phyloP scores from a whole-genome alignment of 1,140 invertebrate species.

The Dendroctonus valens region DNA sequence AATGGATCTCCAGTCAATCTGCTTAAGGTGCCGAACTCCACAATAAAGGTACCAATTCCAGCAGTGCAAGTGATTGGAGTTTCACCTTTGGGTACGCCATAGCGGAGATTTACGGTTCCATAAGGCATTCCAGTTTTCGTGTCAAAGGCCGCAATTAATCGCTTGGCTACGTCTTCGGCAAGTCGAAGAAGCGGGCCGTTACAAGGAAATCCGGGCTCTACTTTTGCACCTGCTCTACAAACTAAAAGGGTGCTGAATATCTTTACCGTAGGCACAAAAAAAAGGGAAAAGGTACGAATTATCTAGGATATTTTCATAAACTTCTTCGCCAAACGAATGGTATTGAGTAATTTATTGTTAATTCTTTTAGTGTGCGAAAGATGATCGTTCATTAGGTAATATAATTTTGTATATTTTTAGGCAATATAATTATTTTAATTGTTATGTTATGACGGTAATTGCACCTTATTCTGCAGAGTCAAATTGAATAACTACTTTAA shows the following conservation, averaged over 20 bases:
- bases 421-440: too few relatives aligned
- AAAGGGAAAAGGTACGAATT: too few relatives aligned
- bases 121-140: conserved; percentile 97
- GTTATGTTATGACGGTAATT: too few relatives aligned
- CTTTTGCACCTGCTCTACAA: conserved; percentile 70
- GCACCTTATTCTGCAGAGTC: too few relatives aligned
- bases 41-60: conserved; percentile 94
- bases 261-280: background rate
- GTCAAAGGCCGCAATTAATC: conserved; percentile 86
- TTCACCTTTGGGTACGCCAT: conserved; percentile 92
- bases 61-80: conserved; percentile 97
- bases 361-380: too few relatives aligned
- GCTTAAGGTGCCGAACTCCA: conserved; percentile 96
- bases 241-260: background rate
- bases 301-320: too few relatives aligned
- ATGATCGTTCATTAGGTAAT: too few relatives aligned
- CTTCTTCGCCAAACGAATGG: too few relatives aligned
- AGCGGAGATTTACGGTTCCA: conserved; percentile 90
- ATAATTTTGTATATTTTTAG: too few relatives aligned
- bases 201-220: conserved; percentile 97
- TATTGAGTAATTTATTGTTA: too few relatives aligned
- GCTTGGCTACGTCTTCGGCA: conserved; percentile 90
- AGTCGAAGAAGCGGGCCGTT: conserved; percentile 88
- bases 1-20: conserved; percentile 91
- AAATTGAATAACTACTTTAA: too few relatives aligned